Base-by-base conservation (phyloP, 2,888 invertebrate genomes). In the Pediacus dermestoides region DNA sequence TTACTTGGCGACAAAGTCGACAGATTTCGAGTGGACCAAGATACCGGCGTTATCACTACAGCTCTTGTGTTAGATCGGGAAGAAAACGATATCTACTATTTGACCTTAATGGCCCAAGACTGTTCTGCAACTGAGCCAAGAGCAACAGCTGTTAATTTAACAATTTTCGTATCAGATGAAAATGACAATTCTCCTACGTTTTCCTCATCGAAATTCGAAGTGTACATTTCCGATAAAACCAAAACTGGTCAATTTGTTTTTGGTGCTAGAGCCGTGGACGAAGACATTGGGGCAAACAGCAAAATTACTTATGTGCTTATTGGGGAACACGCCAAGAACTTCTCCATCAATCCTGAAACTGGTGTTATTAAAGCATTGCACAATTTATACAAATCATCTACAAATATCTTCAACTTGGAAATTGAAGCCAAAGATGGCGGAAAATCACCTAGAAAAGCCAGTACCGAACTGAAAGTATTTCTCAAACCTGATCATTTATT, bases 61-160 rank as follows among this genome's bases (percentile, higher is more conserved):
- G 77, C 81, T 41, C 73, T 75, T 3, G 74, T 78, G 4, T 71
- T 91, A 37, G 92, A 92, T 63, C 78, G 91, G 37, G 92, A 92
- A 70, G 82, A 85, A 53, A 80, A 78, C 45, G 75, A 82, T 34
- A 70, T 78, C 1, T 93, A 92, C 63, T 82, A 83, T 61, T 72
- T 94, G 46, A 87, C 87, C 1, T 72, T 93, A 10, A 85, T 89
- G 74, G 93, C 92, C 1, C 86, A 87, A 66, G 93, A 93, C 67
- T 88, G 86, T 42, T 90, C 90, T 14, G 80, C 87, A 1, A 90
- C 89, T 0, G 88, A 88, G 54, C 88, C 88, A 1, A 74, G 82
- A 51, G 88, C 88, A 1, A 81, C 88, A 1, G 85, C 87, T 7
- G 86, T 90, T 2, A 88, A 89, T 64, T 71, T 92, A 28, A 89